Evolutionary conservation across 2,113 vertebrate species (phyloP), one percentile per base, ranked within the genome.

Genomic region (Polypterus bichir): DNA sequence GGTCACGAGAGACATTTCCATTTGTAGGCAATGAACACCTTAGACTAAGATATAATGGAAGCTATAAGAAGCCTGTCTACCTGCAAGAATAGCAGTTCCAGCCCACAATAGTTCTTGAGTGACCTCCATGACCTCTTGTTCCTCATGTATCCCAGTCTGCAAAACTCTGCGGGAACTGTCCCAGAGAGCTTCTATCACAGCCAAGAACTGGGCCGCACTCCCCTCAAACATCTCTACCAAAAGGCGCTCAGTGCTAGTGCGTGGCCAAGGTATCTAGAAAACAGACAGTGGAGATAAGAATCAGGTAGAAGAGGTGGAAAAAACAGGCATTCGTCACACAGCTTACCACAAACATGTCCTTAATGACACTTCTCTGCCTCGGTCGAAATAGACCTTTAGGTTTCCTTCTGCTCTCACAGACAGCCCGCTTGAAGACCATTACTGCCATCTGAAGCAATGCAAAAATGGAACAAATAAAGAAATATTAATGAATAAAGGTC

Each of bases 371-470:
- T 83, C 77, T 91, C 60, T 69, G 57, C 71, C 86, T 91, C 47
- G 69, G 68, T 68, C 68, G 84, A 53, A 78, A 73, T 3, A 60
- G 4, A 9, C 45, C 45, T 76, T 89, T 92, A 0, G 60, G 76
- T 69, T 77, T 91, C 74, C 76, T 90, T 75, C 87, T 80, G 49
- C 80, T 73, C 74, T 92, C 90, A 79, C 86, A 95, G 1, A 85
- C 87, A 7, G 84, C 78, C 64, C 86, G 82, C 74, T 93, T 98
- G 74, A 98, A 97, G 64, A 97, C 79, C 91, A 97, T 89, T 62
- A 83, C 74, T 45, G 87, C 87, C 79, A 99, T 84, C 94, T 98
- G 69, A 58, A 48, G 64, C 65, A 72, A 67, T 44, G 64, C 44
- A 57, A 59, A 27, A 27, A 27, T 27, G 27, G 27, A 27, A 27